Base-by-base conservation (phyloP, 2,113 vertebrate genomes). In the Perca schrenkii region DNA sequence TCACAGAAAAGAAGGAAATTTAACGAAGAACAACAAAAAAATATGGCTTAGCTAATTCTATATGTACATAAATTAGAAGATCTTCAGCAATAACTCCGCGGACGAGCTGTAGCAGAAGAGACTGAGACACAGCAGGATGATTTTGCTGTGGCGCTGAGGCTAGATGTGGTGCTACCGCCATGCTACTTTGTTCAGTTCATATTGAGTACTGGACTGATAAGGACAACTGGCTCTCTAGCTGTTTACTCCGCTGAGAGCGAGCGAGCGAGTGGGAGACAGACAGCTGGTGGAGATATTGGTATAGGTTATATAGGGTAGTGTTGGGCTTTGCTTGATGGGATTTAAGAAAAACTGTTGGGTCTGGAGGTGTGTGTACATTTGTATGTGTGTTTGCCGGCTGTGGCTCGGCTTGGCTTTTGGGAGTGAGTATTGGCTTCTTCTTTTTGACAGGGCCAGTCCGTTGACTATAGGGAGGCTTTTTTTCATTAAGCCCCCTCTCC, bases 401-500 rank as follows among this genome's bases (percentile, higher is more conserved):
- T 83, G 71, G 58, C 21, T 68, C 11, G 67, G 71, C 63, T 64
- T 76, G 58, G 69, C 67, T 61, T 88, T 74, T 67, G 50, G 68
- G 64, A 77, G 67, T 22, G 82, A 86, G 82, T 75, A 77, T 81
- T 86, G 91, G 77, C 79, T 86, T 87, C 76, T 79, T 74, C 77
- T 75, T 68, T 88, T 84, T 89, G 92, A 93, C 89, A 90, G 79
- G 74, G 43, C 82, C 86, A 82, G 88, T 91, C 91, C 86, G 57
- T 81, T 91, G 89, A 92, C 85, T 77, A 40, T 40, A 83, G 79
- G 86, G 84, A 92, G 91, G 73, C 74, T 86, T 92, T 93, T 93
- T 90, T 87, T 43, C 83, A 94, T 94, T 92, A 93, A 91, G 85
- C 77, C 87, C 87, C 82, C 82, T 79, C 86, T 85, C 74, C 90